Evolutionary conservation across 2,888 invertebrate species (phyloP), one percentile per base, ranked within the genome.

Genomic region (Drosophila anceps): DNA sequence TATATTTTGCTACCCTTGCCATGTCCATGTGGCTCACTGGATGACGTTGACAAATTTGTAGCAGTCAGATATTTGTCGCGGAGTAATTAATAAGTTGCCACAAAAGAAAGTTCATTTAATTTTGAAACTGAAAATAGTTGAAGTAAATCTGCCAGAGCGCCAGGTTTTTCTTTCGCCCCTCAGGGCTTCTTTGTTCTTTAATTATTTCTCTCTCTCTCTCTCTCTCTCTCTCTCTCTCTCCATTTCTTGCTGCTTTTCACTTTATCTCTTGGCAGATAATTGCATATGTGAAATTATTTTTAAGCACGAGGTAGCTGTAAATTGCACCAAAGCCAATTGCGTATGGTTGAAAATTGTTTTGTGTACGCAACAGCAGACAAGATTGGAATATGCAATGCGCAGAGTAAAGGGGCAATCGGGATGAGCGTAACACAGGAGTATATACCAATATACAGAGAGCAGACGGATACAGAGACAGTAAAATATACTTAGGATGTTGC

Each of bases 301-400:
- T 82, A 83, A 84, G 76, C 73, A 81, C 73, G 76, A 74, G 70
- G 77, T 63, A 72, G 69, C 75, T 80, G 84, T 88, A 88, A 85
- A 88, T 88, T 82, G 82, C 82, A 73, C 69, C 74, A 84, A 77
- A 82, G 87, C 84, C 84, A 85, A 84, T 86, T 86, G 84, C 72
- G 66, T 63, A 72, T 54, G 81, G 81, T 70, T 67, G 84, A 73
- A 87, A 88, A 85, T 88, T 88, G 89, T 84, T 85, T 88, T 88
- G 77, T 84, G 53, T 67, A 62, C 43, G 62, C 62, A 73, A 60
- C 63, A 68, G 53, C 64, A 31, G 35, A n/a, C 51, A 39, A 54
- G 44, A 60, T 71, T 58, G 51, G 53, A 46, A 35, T 69, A 29
- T 54, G 41, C 71, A 58, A 35, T 35, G 31, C 46, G 39, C 24